Evolutionary conservation across 2,113 vertebrate species (phyloP), one percentile per base, ranked within the genome.

Genomic region (Mesoclemmys tuberculata): DNA sequence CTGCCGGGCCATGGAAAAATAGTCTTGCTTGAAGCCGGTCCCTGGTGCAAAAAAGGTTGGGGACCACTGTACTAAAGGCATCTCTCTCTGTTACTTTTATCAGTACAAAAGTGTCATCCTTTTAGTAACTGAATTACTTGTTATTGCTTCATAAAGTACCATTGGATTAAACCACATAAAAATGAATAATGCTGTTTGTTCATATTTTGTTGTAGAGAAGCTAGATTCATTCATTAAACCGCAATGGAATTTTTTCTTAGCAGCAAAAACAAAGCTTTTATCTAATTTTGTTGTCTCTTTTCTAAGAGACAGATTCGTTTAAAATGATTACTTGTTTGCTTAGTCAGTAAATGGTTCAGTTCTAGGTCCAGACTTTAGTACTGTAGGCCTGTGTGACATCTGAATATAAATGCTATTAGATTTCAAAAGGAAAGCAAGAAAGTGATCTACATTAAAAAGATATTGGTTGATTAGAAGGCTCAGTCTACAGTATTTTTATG

Each of bases 71-170:
- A n/a, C n/a, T n/a, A 68, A n/a, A 91, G 49, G 49, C 3, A 0
- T 52, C 35, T 90, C 89, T 90, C 14, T 29, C 82, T 35, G 82
- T 49, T 16, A 0, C 55, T 71, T 48, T 1, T 75, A 71, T 58
- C 46, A 29, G 22, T 19, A 19, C 19, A 19, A 8, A 71, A 71
- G 21, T 74, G 58, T 35, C n/a, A n/a, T n/a, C n/a, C n/a, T n/a
- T n/a, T n/a, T n/a, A n/a, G n/a, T n/a, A n/a, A n/a, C 24, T 71
- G 4, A 12, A 10, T 31, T 10, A 0, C 1, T 78, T 68, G n/a
- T 38, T 41, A 41, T 74, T 74, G 38, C 41, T 24, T 74, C 11
- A 19, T 71, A 38, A n/a, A 71, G 41, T 3, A 3, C 1, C 48
- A 52, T 38, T 27, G 74, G 35, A 6, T 2, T 44, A 1, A 56